A percentile compares a stretch with the other conserved stretches of the same genome.
These are phyloP conservation scores for Myotis lucifugus DNA, from an alignment of 2,113 vertebrate genomes.

Conservation along the genomic window DNA sequence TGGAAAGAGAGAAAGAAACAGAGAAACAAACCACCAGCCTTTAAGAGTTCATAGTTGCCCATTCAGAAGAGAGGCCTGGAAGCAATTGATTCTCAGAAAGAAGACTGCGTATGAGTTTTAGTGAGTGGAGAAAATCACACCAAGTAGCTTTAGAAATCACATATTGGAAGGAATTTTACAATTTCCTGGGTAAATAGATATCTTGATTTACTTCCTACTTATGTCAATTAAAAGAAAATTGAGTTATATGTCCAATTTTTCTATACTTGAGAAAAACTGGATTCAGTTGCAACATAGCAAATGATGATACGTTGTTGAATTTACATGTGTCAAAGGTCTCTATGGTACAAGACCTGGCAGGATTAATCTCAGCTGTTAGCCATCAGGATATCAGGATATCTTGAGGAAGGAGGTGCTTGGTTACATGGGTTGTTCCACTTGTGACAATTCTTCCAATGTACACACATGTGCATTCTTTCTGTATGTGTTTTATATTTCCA, in stretches of 20 bases:
- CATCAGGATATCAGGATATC: background rate
- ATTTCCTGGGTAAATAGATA: background rate
- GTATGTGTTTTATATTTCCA: background rate
- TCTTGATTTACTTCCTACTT: background rate
- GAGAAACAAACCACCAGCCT: background rate
- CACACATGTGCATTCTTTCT: background rate
- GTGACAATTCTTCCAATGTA: background rate
- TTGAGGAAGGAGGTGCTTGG: background rate
- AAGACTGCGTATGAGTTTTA: constrained; percentile 21
- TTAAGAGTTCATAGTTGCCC: constrained; percentile 50
- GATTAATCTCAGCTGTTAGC: background rate
- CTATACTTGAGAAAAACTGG: background rate
- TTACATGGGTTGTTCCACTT: background rate
- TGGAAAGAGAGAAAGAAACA: constrained; percentile 45
- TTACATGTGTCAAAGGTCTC: background rate
- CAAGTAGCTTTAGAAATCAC: constrained; percentile 23
- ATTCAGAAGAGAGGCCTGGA: constrained; percentile 41
- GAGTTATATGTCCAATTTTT: background rate
- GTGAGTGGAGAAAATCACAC: constrained; percentile 42
- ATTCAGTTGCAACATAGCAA: background rate
- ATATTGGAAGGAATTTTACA: background rate
- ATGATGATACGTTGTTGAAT: background rate
- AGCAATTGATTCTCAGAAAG: constrained; percentile 50
- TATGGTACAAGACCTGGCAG: background rate
- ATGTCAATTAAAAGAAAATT: background rate